Percentiles rank a stretch among this genome's conserved stretches.
These are phyloP conservation scores for Diadophis punctatus DNA, from an alignment of 2,113 vertebrate genomes.

Conservation along the genomic window DNA sequence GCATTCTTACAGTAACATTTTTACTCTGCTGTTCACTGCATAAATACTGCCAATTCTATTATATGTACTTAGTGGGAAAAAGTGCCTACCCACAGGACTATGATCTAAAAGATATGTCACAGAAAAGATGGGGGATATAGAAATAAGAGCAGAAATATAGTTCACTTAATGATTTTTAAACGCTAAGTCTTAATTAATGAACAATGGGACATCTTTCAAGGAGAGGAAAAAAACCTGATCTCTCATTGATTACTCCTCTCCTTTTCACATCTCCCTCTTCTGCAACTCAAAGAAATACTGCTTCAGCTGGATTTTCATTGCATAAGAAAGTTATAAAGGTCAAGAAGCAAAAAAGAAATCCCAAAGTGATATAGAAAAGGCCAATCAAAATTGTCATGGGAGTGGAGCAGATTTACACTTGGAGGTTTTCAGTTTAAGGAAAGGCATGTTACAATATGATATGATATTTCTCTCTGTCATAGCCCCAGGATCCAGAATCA, in stretches of 20 bases:
- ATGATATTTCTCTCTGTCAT: not conserved
- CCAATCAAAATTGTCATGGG: not conserved
- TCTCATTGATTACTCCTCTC: not conserved
- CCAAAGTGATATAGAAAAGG: not conserved
- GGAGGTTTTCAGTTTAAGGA: not conserved
- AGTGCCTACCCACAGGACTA: not conserved
- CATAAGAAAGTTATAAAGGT: not conserved
- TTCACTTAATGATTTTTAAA: not conserved
- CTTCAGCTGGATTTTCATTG: not conserved
- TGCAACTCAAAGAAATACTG: not conserved
- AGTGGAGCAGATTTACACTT: not conserved
- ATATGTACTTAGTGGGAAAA: not conserved
- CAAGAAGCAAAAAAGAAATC: not conserved
- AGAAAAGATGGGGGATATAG: not conserved
- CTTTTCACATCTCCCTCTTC: not conserved
- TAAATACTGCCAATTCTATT: not conserved
- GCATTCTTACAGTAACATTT: not conserved
- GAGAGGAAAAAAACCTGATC: not conserved
- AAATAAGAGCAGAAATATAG: not conserved
- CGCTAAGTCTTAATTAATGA: not conserved
- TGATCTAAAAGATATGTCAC: not conserved
- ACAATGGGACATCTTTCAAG: not conserved
- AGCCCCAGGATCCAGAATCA: not conserved
- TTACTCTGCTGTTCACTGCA: not conserved
- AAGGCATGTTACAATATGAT: not conserved